These are phyloP conservation scores for Cynopterus brachyotis DNA, from an alignment of 2,113 vertebrate genomes.

Conservation along the genomic window DNA sequence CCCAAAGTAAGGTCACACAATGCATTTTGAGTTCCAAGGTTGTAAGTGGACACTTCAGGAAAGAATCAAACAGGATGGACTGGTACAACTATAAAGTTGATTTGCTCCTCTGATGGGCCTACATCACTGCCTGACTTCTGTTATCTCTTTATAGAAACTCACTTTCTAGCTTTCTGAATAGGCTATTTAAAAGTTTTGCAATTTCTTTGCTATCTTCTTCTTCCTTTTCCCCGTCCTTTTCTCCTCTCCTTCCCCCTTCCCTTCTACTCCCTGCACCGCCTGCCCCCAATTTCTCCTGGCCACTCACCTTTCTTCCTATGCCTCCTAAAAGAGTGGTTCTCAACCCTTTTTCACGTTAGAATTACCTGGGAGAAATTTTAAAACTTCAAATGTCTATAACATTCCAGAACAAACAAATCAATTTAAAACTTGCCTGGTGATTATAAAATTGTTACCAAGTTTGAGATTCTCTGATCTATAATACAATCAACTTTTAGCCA, in stretches of 20 bases:
- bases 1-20: background rate
- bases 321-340: background rate
- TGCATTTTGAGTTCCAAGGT: background rate
- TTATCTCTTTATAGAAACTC: background rate
- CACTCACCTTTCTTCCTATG: background rate
- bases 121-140: background rate
- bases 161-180: background rate
- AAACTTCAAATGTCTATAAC: background rate
- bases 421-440: background rate
- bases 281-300: background rate
- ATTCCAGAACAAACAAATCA: background rate
- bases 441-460: background rate
- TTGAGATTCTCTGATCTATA: background rate
- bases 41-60: background rate
- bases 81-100: background rate
- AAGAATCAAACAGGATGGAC: background rate
- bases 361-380: background rate
- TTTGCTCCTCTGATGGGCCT: background rate
- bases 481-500: background rate
- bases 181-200: background rate
- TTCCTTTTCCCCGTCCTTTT: too few species aligned
- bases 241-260: too few species aligned
- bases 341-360: background rate
- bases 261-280: too few species aligned
- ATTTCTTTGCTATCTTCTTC: background rate